Evolutionary conservation across 2,797 vertebrate species (phyloP), one percentile per base, ranked within the genome.

Genomic region (Liasis olivaceus): DNA sequence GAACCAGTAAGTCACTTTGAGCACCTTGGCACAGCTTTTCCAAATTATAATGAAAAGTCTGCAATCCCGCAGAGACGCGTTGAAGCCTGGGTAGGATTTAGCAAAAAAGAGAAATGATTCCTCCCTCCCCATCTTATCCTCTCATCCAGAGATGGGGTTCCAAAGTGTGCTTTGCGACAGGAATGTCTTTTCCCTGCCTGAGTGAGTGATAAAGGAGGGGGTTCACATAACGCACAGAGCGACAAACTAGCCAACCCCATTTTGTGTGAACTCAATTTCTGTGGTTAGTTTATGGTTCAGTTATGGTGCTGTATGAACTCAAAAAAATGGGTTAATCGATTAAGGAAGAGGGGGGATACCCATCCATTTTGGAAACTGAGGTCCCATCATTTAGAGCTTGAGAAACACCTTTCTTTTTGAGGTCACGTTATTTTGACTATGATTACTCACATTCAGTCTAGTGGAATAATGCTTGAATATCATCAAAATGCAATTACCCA

Each of bases 11-110:
- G 64, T 86, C 88, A 31, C 85, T 66, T 15, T 42, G 92, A 88
- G 62, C 31, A 85, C 8, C 92, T 60, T 5, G 64, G 47, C 85
- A 42, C 17, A 64, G 84, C 59, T 60, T 63, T 90, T 47, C 63
- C 94, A 90, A 88, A 85, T 86, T 58, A 63, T 47, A 84, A 87
- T 77, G 92, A 90, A 81, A 87, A 86, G 60, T 42, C 66, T 15
- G 60, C 60, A 28, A 28, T 90, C 81, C 11, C 28, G 28, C 36
- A 22, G 31, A 72, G 66, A 59, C 14, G 60, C 14, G 6, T 20
- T 64, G 13, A 87, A 42, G 63, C n/a, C 47, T 15, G 1, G 62
- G 31, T 11, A 93, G 31, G 17, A 86, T 14, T 85, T 24, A 89
- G 59, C 7, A 26, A 8, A 36, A 87, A 85, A 2, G 42, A 77